phyloP scores from a whole-genome alignment of 1,140 invertebrate genomes.

The Pachypeltis micranthus region DNA sequence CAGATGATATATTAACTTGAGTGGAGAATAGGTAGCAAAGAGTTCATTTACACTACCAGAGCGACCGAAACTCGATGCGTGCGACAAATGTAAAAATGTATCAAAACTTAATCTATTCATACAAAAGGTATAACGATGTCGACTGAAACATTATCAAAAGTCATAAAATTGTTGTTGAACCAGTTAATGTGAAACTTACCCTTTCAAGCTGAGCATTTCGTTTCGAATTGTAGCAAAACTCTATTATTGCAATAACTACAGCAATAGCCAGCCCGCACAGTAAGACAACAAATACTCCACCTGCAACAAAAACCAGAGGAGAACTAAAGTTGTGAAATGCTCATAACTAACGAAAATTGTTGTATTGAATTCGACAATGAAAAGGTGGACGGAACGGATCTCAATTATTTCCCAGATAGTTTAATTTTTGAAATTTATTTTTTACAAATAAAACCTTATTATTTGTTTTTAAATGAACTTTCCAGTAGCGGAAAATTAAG shows the following conservation, averaged over 20 bases:
- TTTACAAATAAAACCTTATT: background rate
- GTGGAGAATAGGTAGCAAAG: too few species aligned
- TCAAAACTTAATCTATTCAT: too few species aligned
- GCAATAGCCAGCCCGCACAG: conserved; percentile 81
- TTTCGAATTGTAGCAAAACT: conserved; percentile 93
- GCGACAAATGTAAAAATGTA: too few species aligned
- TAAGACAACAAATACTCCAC: conserved; percentile 94
- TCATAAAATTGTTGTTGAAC: too few species aligned
- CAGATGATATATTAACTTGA: too few species aligned
- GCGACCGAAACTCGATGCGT: too few species aligned
- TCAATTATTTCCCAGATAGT: background rate
- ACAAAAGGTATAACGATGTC: too few species aligned
- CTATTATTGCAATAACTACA: conserved; percentile 80
- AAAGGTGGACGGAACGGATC: background rate
- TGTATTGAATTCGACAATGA: background rate
- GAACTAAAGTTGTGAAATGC: background rate
- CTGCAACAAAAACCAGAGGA: conserved; percentile 38
- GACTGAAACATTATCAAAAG: too few species aligned
- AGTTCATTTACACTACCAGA: too few species aligned
- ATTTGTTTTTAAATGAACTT: too few species aligned
- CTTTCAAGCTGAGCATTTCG: conserved; percentile 78
- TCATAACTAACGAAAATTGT: background rate
- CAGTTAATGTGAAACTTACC: too few species aligned
- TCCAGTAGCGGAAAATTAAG: too few species aligned
- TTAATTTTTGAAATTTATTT: background rate